A percentile compares a stretch with the other conserved stretches of the same genome.
Evolutionary conservation across 2,797 vertebrate genomes (phyloP).

Genomic region (Pseudomugil tenellus): DNA sequence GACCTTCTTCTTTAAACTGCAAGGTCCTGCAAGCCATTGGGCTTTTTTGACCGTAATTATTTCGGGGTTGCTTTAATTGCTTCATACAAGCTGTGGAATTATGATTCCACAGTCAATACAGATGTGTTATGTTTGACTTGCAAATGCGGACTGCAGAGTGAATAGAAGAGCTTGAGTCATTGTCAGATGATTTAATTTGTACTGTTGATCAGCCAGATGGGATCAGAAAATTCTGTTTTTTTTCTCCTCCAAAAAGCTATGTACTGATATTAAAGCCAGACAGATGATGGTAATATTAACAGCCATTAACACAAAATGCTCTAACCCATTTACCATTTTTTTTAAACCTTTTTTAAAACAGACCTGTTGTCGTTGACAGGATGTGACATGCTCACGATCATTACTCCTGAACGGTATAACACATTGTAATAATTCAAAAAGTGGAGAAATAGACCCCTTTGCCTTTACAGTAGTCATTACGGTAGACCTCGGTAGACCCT

Average conservation of each 20-base stretch:
- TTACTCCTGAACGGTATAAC: no score
- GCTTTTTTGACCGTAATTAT: constrained; percentile 1
- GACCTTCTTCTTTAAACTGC: constrained; percentile 23
- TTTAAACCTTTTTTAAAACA: no score
- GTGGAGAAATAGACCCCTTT: no score
- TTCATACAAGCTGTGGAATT: neutral
- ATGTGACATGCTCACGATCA: no score
- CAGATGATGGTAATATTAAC: neutral
- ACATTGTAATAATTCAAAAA: no score
- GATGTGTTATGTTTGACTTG: neutral
- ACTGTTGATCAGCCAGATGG: neutral
- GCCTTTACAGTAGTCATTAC: no score
- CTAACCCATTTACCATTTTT: neutral
- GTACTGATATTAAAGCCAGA: neutral
- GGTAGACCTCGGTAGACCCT: no score
- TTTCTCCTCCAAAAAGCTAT: neutral
- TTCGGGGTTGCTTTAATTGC: neutral
- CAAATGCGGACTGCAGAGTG: constrained; percentile 2
- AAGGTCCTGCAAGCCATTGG: constrained; percentile 12
- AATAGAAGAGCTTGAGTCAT: neutral
- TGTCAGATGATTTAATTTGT: neutral
- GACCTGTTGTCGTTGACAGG: no score
- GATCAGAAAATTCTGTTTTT: neutral
- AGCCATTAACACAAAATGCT: neutral
- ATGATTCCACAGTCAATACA: neutral